These are phyloP conservation scores for Listrodromus nycthemerus DNA, from an alignment of 2,888 invertebrate species.

Conservation along the genomic window DNA sequence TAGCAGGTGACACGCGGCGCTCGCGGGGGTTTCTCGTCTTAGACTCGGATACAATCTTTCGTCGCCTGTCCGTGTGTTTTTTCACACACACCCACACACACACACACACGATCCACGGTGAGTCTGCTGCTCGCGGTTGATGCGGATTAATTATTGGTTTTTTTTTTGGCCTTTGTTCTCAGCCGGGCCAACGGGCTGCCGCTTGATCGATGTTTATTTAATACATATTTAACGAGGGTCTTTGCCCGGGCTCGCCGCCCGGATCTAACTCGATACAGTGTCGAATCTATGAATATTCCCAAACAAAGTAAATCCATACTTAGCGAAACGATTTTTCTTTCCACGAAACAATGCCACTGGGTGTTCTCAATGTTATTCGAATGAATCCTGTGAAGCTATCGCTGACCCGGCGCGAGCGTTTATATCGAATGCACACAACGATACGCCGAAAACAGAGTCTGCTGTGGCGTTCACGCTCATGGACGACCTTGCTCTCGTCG, in stretches of 20 bases:
- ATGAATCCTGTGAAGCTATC: neutral
- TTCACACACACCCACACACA: too few species aligned
- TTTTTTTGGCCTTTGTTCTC: neutral
- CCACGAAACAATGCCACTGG: neutral
- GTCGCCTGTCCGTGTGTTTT: neutral
- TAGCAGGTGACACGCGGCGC: slow-evolving; percentile 42
- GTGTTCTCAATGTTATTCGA: neutral
- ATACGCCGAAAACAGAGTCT: neutral
- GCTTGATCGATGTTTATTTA: slow-evolving; percentile 65
- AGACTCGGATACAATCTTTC: neutral
- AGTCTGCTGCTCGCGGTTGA: neutral
- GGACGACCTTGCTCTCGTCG: neutral
- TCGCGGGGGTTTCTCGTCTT: neutral
- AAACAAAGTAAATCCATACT: neutral
- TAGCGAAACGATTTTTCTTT: neutral
- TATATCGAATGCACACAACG: neutral
- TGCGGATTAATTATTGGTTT: neutral
- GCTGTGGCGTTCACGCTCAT: neutral
- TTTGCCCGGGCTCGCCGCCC: slow-evolving; percentile 65
- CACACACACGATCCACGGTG: neutral
- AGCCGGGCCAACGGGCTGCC: neutral
- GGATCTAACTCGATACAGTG: slow-evolving; percentile 56
- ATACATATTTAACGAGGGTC: slow-evolving; percentile 66
- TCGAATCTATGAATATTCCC: neutral
- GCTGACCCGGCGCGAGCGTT: neutral